These are phyloP conservation scores for Heliconius erato DNA, from an alignment of 2,888 invertebrate species.

Conservation along the genomic window DNA sequence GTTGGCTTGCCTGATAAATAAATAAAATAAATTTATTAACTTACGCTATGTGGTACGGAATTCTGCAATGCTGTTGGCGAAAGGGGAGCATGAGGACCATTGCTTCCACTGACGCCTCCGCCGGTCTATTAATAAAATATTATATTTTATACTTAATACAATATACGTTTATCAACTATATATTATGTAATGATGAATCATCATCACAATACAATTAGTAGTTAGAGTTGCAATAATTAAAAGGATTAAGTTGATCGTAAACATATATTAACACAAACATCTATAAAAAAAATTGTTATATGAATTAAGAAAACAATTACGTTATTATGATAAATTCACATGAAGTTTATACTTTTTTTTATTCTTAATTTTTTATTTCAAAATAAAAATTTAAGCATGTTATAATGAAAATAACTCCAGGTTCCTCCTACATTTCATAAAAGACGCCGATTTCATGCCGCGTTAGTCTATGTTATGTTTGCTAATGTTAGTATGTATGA, in stretches of 20 bases:
- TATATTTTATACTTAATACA: conserved; percentile 36
- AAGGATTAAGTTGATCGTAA: background rate
- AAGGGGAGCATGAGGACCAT: conserved; percentile 82
- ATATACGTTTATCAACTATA: background rate
- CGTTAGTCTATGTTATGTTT: background rate
- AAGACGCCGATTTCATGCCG: no score
- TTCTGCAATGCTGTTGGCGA: conserved; percentile 83
- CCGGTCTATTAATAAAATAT: conserved; percentile 73
- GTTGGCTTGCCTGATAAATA: no score
- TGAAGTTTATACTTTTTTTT: background rate
- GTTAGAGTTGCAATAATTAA: background rate
- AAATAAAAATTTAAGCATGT: background rate
- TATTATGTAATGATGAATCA: background rate
- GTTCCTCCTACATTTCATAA: background rate
- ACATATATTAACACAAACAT: background rate
- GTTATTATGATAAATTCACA: background rate
- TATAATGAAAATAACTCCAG: background rate
- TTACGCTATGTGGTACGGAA: conserved; percentile 80
- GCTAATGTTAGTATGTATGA: background rate
- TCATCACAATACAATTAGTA: background rate
- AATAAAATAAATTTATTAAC: conserved; percentile 46
- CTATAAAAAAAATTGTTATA: background rate
- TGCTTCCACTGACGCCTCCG: conserved; percentile 78
- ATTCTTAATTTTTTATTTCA: background rate
- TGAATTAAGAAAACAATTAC: background rate